A percentile compares a stretch with the other conserved stretches of the same genome.
These are phyloP conservation scores for Gerris lacustris DNA, from an alignment of 2,888 invertebrate genomes.

Conservation along the genomic window DNA sequence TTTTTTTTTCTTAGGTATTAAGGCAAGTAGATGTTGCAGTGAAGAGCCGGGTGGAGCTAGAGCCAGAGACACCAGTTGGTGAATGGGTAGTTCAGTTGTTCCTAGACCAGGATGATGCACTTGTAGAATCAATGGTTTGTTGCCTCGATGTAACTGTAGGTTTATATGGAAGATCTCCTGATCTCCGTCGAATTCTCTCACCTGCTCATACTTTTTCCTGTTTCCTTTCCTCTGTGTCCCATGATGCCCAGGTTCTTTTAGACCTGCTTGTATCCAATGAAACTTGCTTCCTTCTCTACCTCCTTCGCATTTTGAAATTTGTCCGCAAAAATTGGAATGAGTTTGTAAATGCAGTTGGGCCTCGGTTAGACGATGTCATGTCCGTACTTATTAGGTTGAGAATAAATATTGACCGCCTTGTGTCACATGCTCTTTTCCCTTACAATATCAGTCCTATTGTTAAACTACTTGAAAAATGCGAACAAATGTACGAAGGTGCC, in stretches of 20 bases:
- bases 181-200: constrained; percentile 68
- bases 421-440: constrained; percentile 70
- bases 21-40: constrained; percentile 71
- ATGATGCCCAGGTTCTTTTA: constrained; percentile 41
- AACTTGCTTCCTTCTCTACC: constrained; percentile 75
- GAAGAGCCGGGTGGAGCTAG: constrained; percentile 66
- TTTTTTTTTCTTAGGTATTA: constrained; percentile 37
- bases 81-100: constrained; percentile 80
- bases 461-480: constrained; percentile 68
- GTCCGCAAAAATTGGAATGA: constrained; percentile 71
- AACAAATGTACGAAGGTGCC: constrained; percentile 72
- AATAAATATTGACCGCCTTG: constrained; percentile 67
- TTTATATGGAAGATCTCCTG: constrained; percentile 67
- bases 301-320: constrained; percentile 72
- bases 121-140: constrained; percentile 86
- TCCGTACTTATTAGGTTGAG: constrained; percentile 65
- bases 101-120: constrained; percentile 79
- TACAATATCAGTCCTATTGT: constrained; percentile 83
- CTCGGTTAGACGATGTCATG: constrained; percentile 68
- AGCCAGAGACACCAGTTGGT: constrained; percentile 75
- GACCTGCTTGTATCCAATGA: constrained; percentile 82
- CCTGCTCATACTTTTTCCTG: constrained; percentile 78
- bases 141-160: constrained; percentile 77
- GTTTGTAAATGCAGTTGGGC: constrained; percentile 63
- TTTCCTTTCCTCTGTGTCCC: constrained; percentile 66